phyloP scores from a whole-genome alignment of 2,888 invertebrate species.

The Noctua pronuba region DNA sequence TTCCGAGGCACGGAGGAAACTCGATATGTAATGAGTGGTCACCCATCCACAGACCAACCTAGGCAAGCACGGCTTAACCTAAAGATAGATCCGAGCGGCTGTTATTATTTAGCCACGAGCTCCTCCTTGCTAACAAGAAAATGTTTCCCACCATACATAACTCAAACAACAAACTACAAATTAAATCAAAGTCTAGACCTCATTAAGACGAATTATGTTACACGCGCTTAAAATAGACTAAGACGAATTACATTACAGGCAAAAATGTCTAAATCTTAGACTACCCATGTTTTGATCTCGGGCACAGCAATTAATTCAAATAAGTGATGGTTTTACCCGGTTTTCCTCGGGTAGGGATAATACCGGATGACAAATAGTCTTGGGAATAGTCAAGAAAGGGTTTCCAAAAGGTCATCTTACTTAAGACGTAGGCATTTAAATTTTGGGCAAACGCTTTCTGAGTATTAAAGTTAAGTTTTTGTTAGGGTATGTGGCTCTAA shows the following conservation, averaged over 20 bases:
- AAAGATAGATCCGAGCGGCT: too few species aligned
- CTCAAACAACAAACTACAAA: not conserved
- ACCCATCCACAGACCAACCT: too few species aligned
- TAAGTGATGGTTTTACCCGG: conserved; percentile 68
- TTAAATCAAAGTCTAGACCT: not conserved
- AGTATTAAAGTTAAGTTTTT: conserved; percentile 45
- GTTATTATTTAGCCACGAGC: too few species aligned
- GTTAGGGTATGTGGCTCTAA: conserved; percentile 21
- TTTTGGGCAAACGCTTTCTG: conserved; percentile 49
- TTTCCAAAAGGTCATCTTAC: conserved; percentile 61
- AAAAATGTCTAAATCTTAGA: conserved; percentile 66
- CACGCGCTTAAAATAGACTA: conserved; percentile 39
- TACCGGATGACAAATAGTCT: conserved; percentile 77
- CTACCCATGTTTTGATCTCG: conserved; percentile 59
- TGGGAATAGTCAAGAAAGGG: conserved; percentile 69
- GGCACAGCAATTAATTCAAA: conserved; percentile 70
- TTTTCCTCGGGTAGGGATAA: conserved; percentile 67
- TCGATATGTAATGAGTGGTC: too few species aligned
- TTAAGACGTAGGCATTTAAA: conserved; percentile 69
- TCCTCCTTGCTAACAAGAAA: too few species aligned
- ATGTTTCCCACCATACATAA: too few species aligned
- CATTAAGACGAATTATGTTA: conserved; percentile 43
- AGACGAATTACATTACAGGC: conserved; percentile 58
- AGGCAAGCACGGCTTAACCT: too few species aligned
- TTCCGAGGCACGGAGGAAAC: too few species aligned